Conservation (phyloP, 1,140 invertebrate species). For the Branchinecta lynchi region DNA sequence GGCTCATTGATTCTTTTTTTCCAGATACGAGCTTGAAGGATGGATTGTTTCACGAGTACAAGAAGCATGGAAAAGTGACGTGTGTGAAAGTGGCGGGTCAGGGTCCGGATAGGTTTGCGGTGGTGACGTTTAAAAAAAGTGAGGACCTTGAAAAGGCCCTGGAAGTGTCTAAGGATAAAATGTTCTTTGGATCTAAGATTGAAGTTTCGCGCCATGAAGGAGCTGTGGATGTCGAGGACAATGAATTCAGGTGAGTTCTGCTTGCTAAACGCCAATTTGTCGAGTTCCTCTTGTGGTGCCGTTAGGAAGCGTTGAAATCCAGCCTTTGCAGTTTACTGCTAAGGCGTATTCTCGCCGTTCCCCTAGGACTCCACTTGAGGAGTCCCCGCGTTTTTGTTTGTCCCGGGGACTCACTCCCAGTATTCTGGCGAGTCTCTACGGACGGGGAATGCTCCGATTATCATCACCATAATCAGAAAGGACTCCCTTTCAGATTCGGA, state of each 20-base stretch:
- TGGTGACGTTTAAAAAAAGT: constrained; percentile 88
- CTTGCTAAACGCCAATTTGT: background rate
- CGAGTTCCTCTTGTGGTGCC: background rate
- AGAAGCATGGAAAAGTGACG: constrained; percentile 93
- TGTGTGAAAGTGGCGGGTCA: constrained; percentile 77
- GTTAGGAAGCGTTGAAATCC: background rate
- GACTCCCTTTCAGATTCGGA: too few species aligned
- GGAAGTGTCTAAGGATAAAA: constrained; percentile 85
- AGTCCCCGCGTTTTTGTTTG: too few species aligned
- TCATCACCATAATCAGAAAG: too few species aligned
- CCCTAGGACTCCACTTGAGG: too few species aligned
- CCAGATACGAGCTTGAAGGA: constrained; percentile 84
- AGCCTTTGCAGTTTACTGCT: too few species aligned
- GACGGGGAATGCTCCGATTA: too few species aligned
- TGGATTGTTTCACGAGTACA: constrained; percentile 94
- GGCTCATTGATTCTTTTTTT: constrained; percentile 26
- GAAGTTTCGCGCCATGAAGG: constrained; percentile 67
- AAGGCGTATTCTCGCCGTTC: too few species aligned
- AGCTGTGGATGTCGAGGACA: constrained; percentile 67
- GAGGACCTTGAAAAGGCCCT: constrained; percentile 91
- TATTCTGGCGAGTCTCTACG: too few species aligned
- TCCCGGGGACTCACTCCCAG: too few species aligned
- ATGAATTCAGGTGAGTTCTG: constrained; percentile 46
- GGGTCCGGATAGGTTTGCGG: constrained; percentile 62
- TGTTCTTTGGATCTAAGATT: constrained; percentile 90